Evolutionary conservation across 2,888 invertebrate genomes (phyloP), one percentile per base, ranked within the genome.

Genomic region (Itoplectis maculator): DNA sequence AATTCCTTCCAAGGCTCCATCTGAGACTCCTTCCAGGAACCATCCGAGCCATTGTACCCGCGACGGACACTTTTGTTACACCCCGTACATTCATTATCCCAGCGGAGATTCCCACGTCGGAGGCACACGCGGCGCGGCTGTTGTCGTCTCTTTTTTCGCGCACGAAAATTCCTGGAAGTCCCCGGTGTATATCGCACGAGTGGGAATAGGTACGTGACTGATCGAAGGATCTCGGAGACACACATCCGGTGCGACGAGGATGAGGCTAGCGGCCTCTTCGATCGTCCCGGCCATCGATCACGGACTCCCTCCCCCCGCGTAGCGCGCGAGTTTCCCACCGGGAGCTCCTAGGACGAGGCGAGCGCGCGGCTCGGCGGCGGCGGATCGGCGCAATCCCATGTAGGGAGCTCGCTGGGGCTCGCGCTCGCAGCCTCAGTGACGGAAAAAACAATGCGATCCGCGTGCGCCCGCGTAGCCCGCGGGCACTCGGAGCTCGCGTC

Each of bases 361-460:
- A 54, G 11, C 45, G 29, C 70, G 11, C 45, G n/a, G 40, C 23
- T 63, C 18, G 4, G 61, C 37, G 18, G 11, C n/a, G 8, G 15
- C 37, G n/a, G n/a, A n/a, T n/a, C 59, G 0, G 8, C 42, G 40
- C 42, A 23, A 56, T 56, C 40, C 70, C 70, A 59, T 72, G 18
- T 72, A 59, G 4, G 72, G 59, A 70, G 18, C 42, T n/a, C 18
- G 45, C 4, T 56, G 9, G 54, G 42, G 42, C 20, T 40, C 40
- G 40, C 51, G 37, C 20, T 7, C 23, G 29, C 15, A 13, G 11
- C 6, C 6, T 20, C 51, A 23, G 56, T 70, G 54, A 54, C 40
- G 56, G 23, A 69, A 54, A 69, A 70, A 70, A 70, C 56, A 70
- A 70, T 70, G 42, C 42, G 42, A 70, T 54, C 54, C 54, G 69